A percentile compares a stretch with the other conserved stretches of the same genome.
Evolutionary conservation across 2,113 vertebrate genomes (phyloP).

Genomic region (Crotalus tigris): DNA sequence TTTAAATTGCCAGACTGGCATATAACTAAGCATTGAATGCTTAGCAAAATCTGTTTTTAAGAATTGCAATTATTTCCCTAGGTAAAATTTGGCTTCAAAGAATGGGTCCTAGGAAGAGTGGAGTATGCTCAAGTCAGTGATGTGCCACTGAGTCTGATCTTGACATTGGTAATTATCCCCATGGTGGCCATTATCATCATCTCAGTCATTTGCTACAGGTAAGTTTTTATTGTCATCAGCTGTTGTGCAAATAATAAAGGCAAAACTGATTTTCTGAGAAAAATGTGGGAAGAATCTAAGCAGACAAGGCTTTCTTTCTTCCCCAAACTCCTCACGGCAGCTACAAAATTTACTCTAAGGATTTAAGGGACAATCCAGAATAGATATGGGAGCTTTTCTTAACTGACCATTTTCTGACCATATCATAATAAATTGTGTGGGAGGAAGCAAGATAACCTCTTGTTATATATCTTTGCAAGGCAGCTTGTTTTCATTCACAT

Average conservation of each 20-base stretch:
- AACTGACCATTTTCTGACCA: background rate
- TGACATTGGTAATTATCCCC: constrained; percentile 87
- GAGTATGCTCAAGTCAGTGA: constrained; percentile 79
- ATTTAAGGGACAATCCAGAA: background rate
- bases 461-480: background rate
- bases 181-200: constrained; percentile 85
- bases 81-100: constrained; percentile 88
- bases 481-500: background rate
- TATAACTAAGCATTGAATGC: background rate
- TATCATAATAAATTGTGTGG: background rate
- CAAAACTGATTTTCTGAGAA: constrained; percentile 14
- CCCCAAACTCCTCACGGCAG: background rate
- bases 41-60: background rate
- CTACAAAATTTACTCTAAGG: background rate
- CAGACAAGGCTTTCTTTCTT: background rate
- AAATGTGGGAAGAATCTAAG: constrained; percentile 8
- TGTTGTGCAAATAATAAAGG: constrained; percentile 17
- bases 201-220: constrained; percentile 95
- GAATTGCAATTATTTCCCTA: constrained; percentile 55
- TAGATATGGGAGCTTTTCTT: background rate
- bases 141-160: constrained; percentile 83
- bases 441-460: background rate
- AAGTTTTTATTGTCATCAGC: constrained; percentile 36
- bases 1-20: background rate
- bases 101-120: constrained; percentile 85